These are phyloP conservation scores for Mus spretus DNA, from an alignment of 2,797 vertebrate genomes.

Conservation along the genomic window DNA sequence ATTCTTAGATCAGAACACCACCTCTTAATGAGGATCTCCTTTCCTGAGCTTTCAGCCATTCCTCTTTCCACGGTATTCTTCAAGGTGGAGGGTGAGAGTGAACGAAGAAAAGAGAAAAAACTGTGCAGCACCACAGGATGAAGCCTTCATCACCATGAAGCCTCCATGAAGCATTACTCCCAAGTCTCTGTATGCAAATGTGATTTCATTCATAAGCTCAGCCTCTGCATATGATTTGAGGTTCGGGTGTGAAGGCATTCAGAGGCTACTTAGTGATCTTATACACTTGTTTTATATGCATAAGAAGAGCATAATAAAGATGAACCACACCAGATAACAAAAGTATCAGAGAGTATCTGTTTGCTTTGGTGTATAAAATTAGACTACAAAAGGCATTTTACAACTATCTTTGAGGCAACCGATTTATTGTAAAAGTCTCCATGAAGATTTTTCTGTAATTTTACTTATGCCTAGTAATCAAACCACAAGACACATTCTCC, in stretches of 20 bases:
- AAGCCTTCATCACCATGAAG: background rate
- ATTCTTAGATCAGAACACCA: background rate
- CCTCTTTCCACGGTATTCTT: background rate
- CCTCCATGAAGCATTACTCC: background rate
- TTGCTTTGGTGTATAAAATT: conserved; percentile 32
- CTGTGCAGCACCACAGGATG: background rate
- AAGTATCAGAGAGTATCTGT: background rate
- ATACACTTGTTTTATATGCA: background rate
- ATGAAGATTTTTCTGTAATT: background rate
- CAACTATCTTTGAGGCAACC: background rate
- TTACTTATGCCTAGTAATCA: background rate
- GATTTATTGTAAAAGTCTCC: conserved; percentile 8
- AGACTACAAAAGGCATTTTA: conserved; percentile 2
- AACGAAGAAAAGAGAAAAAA: background rate
- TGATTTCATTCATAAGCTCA: background rate
- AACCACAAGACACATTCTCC: background rate
- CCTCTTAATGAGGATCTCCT: background rate
- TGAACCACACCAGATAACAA: background rate
- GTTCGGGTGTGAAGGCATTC: background rate
- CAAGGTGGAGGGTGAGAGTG: too few relatives aligned
- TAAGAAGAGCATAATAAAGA: background rate
- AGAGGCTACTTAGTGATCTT: background rate
- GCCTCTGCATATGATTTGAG: background rate
- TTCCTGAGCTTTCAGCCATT: background rate
- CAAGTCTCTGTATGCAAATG: background rate